Evolutionary conservation across 2,797 vertebrate species (phyloP), one percentile per base, ranked within the genome.

Genomic region (Poecile montanus): DNA sequence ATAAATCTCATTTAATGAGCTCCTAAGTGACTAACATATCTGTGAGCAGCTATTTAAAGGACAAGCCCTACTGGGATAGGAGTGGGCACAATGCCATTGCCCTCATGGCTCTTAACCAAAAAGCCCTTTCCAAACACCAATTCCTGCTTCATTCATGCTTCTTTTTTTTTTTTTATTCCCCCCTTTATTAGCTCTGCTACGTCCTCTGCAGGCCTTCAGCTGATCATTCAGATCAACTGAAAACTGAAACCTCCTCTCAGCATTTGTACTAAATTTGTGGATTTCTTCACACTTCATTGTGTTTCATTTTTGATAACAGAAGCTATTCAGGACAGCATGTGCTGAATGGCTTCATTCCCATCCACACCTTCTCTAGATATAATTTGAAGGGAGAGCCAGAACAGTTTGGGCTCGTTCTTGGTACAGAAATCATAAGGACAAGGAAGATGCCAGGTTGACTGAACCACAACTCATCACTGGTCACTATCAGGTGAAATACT

Each of bases 131-230:
- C 68, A 85, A 20, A 13, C n/a, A 36, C 67, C 20, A 65, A 16
- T 20, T 83, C 50, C n/a, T 42, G 38, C 20, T 62, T 44, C 58
- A 29, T 67, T 70, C 50, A 5, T 9, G 17, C 53, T 88, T 72
- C 27, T 2, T 7, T 60, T 73, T 76, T 34, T 34, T 34, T 7
- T 34, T 20, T 2, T 4, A 40, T 40, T 42, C 16, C 42, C 4
- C 5, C 20, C 57, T 93, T 94, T 75, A 61, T 78, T 70, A 85
- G 86, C 30, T 92, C 92, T 92, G 74, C 60, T 67, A 48, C 6
- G 11, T 93, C 91, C 78, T 91, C 89, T 89, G 15, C 90, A 93
- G 93, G 80, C 42, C 61, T 66, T 53, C 25, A 84, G 66, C 60
- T 73, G 73, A 72, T 68, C 56, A 40, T n/a, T 38, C 32, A 57